Base-by-base conservation (phyloP, 2,113 vertebrate genomes). In the Zosterops pallidus region DNA sequence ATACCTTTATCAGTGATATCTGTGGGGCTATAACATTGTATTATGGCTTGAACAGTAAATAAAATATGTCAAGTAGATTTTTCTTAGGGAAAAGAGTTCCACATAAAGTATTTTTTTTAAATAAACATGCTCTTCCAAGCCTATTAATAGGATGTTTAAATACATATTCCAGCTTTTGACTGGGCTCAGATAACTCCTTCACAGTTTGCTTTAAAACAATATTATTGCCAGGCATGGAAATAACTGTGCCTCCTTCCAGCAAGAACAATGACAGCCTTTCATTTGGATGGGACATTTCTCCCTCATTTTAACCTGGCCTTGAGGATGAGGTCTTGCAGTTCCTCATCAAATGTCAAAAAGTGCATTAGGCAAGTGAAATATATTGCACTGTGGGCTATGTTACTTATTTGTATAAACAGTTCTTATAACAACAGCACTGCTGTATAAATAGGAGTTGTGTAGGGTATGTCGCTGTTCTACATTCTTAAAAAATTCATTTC, bases 251-350 rank as follows among this genome's bases (percentile, higher is more conserved):
- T 94, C 44, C 88, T 94, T 96, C 83, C 68, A 89, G 52, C 47
- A 55, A 88, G 92, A 96, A 92, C 95, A 96, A 96, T 96, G 90
- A 56, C 20, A 74, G 76, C 63, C 83, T 93, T 97, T 96, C 95
- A 83, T 90, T 68, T 83, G 44, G 68, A 72, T 88, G 72, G 90
- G 23, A 70, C 88, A 46, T 70, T 75, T 47, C 33, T 93, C 63
- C 8, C 5, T 90, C 82, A 89, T 94, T 96, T 90, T 88, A 86
- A 91, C 94, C 79, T 52, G 49, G 64, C 44, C 25, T 89, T 86
- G 64, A 64, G 85, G 79, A 95, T 95, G 94, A 88, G 69, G 68
- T 42, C 71, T 90, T 92, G 63, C 63, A 95, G 44, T 50, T 93
- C 84, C 94, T 96, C 78, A 70, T 93, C 83, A 81, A 77, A 76